Percentiles rank a stretch among this genome's conserved stretches.
phyloP scores from a whole-genome alignment of 2,113 vertebrate genomes.

The Brachyhypopomus occidentalis region DNA sequence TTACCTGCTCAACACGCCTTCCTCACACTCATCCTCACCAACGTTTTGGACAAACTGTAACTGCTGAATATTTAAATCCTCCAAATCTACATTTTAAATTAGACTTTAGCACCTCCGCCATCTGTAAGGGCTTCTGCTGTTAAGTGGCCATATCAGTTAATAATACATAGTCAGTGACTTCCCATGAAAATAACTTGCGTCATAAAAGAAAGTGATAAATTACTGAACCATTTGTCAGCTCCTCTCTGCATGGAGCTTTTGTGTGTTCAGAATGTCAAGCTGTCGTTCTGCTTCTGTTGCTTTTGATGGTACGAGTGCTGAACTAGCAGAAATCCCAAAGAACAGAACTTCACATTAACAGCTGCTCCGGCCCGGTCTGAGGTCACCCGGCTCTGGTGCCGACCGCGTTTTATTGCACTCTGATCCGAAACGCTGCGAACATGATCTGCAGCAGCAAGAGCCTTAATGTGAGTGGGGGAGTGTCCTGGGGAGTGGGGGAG shows the following conservation, averaged over 20 bases:
- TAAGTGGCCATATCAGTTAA: neutral
- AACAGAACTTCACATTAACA: neutral
- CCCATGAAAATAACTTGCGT: neutral
- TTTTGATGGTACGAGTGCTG: neutral
- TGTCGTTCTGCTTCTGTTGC: neutral
- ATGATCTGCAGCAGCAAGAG: neutral
- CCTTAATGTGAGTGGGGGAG: neutral
- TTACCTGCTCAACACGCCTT: neutral
- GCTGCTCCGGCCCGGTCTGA: neutral
- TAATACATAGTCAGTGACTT: neutral
- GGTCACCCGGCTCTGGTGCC: neutral
- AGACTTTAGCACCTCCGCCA: slow-evolving; percentile 11
- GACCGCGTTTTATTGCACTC: neutral
- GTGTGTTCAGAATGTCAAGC: neutral
- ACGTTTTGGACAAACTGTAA: slow-evolving; percentile 27
- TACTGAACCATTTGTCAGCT: no score
- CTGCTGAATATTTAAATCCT: slow-evolving; percentile 27
- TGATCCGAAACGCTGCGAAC: neutral
- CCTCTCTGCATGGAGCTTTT: neutral
- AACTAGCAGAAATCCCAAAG: neutral
- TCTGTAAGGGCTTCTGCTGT: slow-evolving; percentile 23
- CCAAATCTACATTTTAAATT: slow-evolving; percentile 34
- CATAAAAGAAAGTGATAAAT: neutral
- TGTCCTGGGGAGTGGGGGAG: no score
- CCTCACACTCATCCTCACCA: neutral